Evolutionary conservation across 2,888 invertebrate genomes (phyloP).

Genomic region (Linnaemya tessellans): DNA sequence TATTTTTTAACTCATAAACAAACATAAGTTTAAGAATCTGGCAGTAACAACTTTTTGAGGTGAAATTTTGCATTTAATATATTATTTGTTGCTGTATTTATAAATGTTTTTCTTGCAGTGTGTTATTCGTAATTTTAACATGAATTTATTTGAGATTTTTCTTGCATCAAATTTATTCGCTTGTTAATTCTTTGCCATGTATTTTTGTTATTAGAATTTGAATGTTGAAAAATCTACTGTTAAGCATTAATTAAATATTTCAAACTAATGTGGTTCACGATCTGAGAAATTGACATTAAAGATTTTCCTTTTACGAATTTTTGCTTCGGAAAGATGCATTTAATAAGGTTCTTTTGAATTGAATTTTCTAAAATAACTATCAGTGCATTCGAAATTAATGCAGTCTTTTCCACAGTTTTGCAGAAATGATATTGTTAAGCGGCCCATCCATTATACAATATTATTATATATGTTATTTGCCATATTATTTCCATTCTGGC

Average conservation of each 20-base stretch:
- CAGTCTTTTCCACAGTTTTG: no score
- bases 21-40: not conserved
- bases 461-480: no score
- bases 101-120: constrained; percentile 32
- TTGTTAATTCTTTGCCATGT: constrained; percentile 46
- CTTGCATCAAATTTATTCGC: constrained; percentile 48
- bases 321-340: not conserved
- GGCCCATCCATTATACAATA: no score
- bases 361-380: no score
- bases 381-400: no score
- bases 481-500: no score
- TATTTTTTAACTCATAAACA: not conserved
- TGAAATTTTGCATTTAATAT: constrained; percentile 1
- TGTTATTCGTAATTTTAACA: constrained; percentile 63
- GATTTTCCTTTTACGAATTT: not conserved
- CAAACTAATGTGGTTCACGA: not conserved
- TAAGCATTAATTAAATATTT: not conserved
- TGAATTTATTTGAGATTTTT: constrained; percentile 46
- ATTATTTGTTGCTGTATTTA: constrained; percentile 10
- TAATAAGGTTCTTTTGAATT: no score
- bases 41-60: constrained; percentile 9
- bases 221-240: not conserved
- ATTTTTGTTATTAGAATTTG: constrained; percentile 3
- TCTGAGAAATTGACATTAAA: not conserved
- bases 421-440: no score